Evolutionary conservation across 1,140 invertebrate species (phyloP).

Genomic region (Campodea augens): DNA sequence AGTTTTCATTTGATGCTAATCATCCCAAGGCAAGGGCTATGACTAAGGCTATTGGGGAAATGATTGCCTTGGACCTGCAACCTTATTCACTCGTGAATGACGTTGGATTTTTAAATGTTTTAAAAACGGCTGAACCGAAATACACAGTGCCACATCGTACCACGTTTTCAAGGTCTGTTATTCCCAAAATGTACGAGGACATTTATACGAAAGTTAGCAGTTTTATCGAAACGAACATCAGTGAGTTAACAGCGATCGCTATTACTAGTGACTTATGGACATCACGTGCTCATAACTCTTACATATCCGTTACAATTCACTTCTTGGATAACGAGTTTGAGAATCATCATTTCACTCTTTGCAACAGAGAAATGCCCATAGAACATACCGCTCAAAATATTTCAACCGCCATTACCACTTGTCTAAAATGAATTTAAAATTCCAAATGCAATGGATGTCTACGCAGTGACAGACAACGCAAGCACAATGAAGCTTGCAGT

Average conservation of each 20-base stretch:
- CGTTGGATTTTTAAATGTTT: conserved; percentile 6
- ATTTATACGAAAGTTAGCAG: conserved; percentile 5
- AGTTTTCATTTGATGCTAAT: too few relatives aligned
- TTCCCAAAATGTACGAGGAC: conserved; percentile 8
- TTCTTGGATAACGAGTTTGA: conserved; percentile 6
- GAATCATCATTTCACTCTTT: conserved; percentile 2
- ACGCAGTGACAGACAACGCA: conserved; percentile 8
- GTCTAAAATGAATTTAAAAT: conserved; percentile 2
- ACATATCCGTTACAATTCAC: conserved; percentile 9
- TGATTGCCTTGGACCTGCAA: conserved; percentile 7
- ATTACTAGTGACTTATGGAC: conserved; percentile 10
- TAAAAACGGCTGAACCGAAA: conserved; percentile 5
- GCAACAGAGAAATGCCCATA: background rate
- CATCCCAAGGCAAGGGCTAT: too few relatives aligned
- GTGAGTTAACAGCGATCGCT: conserved; percentile 4
- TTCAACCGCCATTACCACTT: conserved; percentile 3
- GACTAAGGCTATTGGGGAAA: too few relatives aligned
- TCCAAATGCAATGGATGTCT: conserved; percentile 4
- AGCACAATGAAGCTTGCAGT: conserved; percentile 5
- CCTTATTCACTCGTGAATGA: conserved; percentile 9
- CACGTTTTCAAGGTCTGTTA: conserved; percentile 8
- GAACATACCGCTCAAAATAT: conserved; percentile 7
- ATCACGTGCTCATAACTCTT: conserved; percentile 6
- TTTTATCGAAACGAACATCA: conserved; percentile 5
- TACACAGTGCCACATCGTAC: conserved; percentile 8